Percentiles rank a stretch among this genome's conserved stretches.
Evolutionary conservation across 2,888 invertebrate genomes (phyloP).

Genomic region (Thalpophila matura): DNA sequence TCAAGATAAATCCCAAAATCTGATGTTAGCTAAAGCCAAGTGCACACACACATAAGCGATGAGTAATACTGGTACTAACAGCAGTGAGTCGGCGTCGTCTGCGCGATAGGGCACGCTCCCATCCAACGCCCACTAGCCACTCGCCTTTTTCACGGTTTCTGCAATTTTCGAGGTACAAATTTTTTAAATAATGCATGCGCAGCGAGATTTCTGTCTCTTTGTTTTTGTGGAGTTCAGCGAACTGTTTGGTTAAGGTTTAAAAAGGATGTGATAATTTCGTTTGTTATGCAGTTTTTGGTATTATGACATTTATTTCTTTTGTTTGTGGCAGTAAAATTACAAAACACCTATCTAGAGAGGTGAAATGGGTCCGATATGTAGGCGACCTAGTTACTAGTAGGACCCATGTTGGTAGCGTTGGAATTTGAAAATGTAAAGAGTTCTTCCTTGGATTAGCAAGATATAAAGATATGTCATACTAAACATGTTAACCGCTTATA

Average conservation of each 20-base stretch:
- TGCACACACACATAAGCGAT: slow-evolving; percentile 60
- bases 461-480: no score
- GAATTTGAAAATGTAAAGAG: background rate
- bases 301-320: slow-evolving; percentile 27
- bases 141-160: slow-evolving; percentile 68
- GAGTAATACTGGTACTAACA: slow-evolving; percentile 64
- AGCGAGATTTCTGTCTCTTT: slow-evolving; percentile 47
- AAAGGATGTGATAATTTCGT: slow-evolving; percentile 39
- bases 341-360: no score
- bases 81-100: slow-evolving; percentile 64
- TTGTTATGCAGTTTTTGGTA: slow-evolving; percentile 31
- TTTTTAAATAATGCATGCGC: slow-evolving; percentile 60
- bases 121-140: slow-evolving; percentile 59
- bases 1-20: slow-evolving; percentile 54
- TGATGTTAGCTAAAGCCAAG: slow-evolving; percentile 47
- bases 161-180: slow-evolving; percentile 65
- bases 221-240: slow-evolving; percentile 47
- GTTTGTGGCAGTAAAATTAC: no score
- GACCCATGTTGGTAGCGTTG: no score
- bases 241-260: slow-evolving; percentile 43
- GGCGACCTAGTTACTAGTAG: no score
- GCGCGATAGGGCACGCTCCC: slow-evolving; percentile 73
- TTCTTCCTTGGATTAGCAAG: background rate
- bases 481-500: no score
- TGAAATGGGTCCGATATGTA: no score